Evolutionary conservation across 2,797 vertebrate species (phyloP).

Genomic region (Anabacerthia variegaticeps): DNA sequence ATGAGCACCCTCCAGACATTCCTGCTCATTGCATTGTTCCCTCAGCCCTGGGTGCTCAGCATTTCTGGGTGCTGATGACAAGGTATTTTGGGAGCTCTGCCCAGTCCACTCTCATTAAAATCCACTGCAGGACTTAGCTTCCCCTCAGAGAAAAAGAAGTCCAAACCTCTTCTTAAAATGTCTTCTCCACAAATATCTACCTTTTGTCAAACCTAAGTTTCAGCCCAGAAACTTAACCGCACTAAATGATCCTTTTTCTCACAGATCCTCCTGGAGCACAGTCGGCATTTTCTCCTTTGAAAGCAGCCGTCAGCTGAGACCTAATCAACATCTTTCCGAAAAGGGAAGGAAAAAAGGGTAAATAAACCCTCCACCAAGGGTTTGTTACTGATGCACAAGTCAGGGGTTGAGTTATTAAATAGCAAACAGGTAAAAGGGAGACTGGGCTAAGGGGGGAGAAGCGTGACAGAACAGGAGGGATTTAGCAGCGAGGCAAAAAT

Average conservation of each 20-base stretch:
- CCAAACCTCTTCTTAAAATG: background rate
- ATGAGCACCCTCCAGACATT: background rate
- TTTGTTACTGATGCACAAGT: background rate
- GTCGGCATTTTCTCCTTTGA: background rate
- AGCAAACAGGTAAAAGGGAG: background rate
- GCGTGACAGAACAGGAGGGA: background rate
- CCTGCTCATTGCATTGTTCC: background rate
- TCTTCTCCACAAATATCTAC: background rate
- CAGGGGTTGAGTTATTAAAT: background rate
- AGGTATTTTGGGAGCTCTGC: background rate
- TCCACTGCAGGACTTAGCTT: background rate
- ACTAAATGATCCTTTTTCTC: background rate
- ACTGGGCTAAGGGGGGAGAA: background rate
- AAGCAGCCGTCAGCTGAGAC: background rate
- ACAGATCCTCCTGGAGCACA: background rate
- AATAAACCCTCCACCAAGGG: background rate
- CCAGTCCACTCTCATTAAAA: background rate
- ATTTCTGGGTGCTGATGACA: background rate
- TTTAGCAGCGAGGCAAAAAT: constrained; percentile 20
- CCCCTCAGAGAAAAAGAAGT: background rate
- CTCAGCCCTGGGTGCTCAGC: background rate
- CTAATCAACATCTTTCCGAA: background rate
- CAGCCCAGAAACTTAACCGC: background rate
- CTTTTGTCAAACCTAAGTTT: background rate
- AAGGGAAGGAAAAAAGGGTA: background rate